Base-by-base conservation (phyloP, 2,888 invertebrate genomes). In the Elmis aenea region DNA sequence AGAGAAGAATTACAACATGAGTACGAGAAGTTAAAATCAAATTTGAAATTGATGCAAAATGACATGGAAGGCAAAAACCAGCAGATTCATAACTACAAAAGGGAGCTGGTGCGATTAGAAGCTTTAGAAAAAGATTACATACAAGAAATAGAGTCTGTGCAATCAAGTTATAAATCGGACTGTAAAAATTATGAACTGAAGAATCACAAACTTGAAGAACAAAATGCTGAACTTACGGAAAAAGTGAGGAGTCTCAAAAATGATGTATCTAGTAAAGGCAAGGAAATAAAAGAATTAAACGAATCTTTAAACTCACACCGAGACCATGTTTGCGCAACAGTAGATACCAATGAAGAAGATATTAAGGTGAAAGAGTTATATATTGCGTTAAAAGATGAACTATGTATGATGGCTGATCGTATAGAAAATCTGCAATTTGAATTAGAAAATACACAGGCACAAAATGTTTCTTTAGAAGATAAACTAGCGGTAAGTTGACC, bases 41-140 rank as follows among this genome's bases (percentile, higher is more conserved):
- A n/a, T n/a, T n/a, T n/a, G n/a, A n/a, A n/a, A n/a, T n/a, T n/a
- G n/a, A n/a, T n/a, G n/a, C n/a, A 46, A 35, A 42, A 29, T 11
- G 51, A 57, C 20, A 23, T 54, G 9, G 59, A 61, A 16, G 20
- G 24, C 3, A 33, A 45, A 16, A 57, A 56, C 24, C 63, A 63
- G 39, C 41, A 49, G 24, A 42, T 57, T 28, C 42, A 61, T 38
- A 53, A 59, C 12, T 41, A 37, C 22, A 54, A 53, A 26, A 43
- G 55, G 18, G 51, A 59, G 38, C 18, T 58, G 9, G 44, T 51
- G 31, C 24, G 50, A 15, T 29, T 44, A 2, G 45, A 44, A 30
- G 42, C 50, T 8, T 30, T 59, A 13, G 50, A 59, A 29, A 30
- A 25, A 15, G 59, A 61, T 13, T 50, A 48, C 30, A 5, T 38